Conservation (phyloP, 1,140 invertebrate genomes). For the Lordiphosa mommai region DNA sequence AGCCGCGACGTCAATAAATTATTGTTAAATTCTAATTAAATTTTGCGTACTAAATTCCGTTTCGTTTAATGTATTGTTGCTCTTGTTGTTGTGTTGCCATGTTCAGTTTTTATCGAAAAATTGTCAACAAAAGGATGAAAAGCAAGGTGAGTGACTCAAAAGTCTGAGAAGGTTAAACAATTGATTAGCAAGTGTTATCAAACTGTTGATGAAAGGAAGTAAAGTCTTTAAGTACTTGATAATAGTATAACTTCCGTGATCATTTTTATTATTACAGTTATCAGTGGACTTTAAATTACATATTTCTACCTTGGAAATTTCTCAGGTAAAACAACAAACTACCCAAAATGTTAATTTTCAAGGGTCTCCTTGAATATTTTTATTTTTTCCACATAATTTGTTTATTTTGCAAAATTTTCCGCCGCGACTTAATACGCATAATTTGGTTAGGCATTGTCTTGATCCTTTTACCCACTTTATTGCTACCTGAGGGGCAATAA, state of each 20-base stretch:
- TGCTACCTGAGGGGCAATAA: conserved; percentile 35
- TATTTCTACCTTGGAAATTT: neutral
- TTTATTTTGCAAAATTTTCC: conserved; percentile 22
- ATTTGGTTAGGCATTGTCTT: too few species aligned
- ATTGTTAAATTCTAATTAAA: conserved; percentile 10
- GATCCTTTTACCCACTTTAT: conserved; percentile 10
- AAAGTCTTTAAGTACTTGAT: neutral
- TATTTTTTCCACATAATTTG: conserved; percentile 26
- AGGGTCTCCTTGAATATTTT: neutral
- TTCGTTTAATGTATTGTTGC: conserved; percentile 15
- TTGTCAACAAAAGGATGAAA: conserved; percentile 42
- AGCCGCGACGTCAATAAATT: neutral
- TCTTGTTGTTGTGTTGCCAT: conserved; percentile 25
- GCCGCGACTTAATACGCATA: conserved; percentile 31
- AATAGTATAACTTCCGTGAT: neutral
- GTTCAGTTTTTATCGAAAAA: conserved; percentile 52
- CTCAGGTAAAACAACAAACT: too few species aligned
- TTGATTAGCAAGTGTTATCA: neutral
- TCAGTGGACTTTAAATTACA: neutral
- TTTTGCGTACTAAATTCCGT: neutral
- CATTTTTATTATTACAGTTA: too few species aligned
- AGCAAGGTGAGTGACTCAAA: conserved; percentile 42
- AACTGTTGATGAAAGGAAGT: neutral
- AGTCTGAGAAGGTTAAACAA: conserved; percentile 30
- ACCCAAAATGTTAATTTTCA: too few species aligned